Evolutionary conservation across 2,888 invertebrate genomes (phyloP), one percentile per base, ranked within the genome.

Genomic region (Meganola albula): DNA sequence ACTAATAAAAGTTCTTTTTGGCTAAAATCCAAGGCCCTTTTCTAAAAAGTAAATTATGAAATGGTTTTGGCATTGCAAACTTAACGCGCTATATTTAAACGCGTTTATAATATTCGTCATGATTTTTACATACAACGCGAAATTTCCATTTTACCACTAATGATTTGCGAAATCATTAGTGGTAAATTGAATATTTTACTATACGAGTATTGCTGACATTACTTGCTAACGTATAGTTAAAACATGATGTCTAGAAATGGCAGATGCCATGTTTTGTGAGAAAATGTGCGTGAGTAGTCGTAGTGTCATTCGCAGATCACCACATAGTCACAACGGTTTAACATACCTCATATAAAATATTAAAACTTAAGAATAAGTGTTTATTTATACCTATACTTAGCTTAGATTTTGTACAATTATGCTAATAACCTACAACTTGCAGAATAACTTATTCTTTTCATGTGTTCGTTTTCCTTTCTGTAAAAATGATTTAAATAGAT

Each of bases 331-430:
- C 74, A 82, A 77, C 75, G 72, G 74, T 82, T 82, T 76, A 73
- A 78, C 69, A 74, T 85, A 85, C 85, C 84, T 85, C 85, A 85
- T 84, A 80, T 79, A 74, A 66, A 71, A 74, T 70, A 68, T 76
- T n/a, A 74, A 70, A 48, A 42, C 55, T 67, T 64, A 82, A 78
- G 78, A 54, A 71, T 70, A 66, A 63, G 61, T 67, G 65, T 70
- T 67, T 74, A 71, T 74, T 73, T 72, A 73, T 68, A 63, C n/a
- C n/a, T n/a, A n/a, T 53, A 29, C 37, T 45, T 45, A 69, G 63
- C 54, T 53, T 68, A 69, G 53, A 56, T 56, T 64, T 58, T 58
- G 58, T 56, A 64, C 61, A 50, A 30, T 34, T 62, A 53, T 56
- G 44, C 49, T 50, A 46, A 52, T 44, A 47, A 38, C 20, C 20